Conservation (phyloP, 2,888 invertebrate species). For the Cephus rjabovi region DNA sequence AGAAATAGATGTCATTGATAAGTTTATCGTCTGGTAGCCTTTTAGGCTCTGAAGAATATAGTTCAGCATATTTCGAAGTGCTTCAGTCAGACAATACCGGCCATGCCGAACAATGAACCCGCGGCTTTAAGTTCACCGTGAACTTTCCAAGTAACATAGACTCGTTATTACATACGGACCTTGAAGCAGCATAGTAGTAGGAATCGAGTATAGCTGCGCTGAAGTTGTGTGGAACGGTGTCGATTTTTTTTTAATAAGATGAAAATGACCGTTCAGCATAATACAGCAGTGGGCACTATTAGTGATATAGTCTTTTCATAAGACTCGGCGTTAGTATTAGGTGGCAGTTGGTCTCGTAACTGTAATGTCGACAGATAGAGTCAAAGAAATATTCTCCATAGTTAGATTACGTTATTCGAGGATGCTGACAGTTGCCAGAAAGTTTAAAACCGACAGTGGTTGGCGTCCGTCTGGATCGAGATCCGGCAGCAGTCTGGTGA, state of each 20-base stretch:
- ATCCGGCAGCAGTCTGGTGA: conserved; percentile 51
- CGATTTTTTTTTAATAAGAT: not conserved
- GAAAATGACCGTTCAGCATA: not conserved
- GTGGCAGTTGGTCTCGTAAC: not conserved
- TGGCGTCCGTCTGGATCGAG: conserved; percentile 44
- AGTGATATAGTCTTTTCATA: not conserved
- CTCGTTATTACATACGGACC: not conserved
- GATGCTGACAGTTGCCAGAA: not conserved
- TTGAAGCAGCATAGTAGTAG: not conserved
- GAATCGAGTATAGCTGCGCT: not conserved
- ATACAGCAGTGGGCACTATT: not conserved
- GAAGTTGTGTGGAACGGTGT: not conserved
- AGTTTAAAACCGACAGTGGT: not conserved
- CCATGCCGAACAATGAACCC: not conserved
- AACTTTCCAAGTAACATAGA: not conserved
- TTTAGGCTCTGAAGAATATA: not conserved
- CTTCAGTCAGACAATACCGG: not conserved
- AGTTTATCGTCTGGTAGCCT: not conserved
- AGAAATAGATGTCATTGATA: not conserved
- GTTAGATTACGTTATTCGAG: conserved; percentile 14
- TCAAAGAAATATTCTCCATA: conserved; percentile 10
- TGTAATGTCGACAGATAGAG: not conserved
- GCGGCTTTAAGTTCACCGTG: not conserved
- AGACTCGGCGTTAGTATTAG: not conserved
- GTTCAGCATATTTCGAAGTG: not conserved